These are phyloP conservation scores for Muscicapa adusta DNA, from an alignment of 2,113 vertebrate genomes.

Conservation along the genomic window DNA sequence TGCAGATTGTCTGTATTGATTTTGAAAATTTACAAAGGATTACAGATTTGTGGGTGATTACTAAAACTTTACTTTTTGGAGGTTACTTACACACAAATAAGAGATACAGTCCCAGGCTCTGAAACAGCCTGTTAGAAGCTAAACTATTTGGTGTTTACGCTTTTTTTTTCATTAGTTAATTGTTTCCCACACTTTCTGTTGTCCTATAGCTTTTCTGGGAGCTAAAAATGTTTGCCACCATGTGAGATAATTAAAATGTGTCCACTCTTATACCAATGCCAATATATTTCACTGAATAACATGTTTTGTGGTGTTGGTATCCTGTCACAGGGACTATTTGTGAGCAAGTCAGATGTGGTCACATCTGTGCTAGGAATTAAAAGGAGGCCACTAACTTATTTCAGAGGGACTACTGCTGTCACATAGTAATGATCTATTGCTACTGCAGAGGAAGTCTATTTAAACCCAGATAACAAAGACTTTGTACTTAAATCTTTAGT, in stretches of 20 bases:
- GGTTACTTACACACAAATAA: neutral
- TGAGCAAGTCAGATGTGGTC: constrained; percentile 4
- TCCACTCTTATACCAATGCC: neutral
- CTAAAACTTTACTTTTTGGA: neutral
- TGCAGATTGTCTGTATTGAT: neutral
- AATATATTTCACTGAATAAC: neutral
- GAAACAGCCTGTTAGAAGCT: neutral
- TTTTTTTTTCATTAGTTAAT: neutral
- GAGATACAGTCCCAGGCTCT: neutral
- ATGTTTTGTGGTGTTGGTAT: neutral
- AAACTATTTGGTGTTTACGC: neutral
- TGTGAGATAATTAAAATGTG: neutral
- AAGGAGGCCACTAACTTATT: constrained; percentile 1
- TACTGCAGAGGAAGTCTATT: neutral
- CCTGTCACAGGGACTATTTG: neutral
- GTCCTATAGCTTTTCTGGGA: neutral
- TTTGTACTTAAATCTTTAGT: neutral
- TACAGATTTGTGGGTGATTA: neutral
- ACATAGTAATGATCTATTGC: neutral
- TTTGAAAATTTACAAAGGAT: neutral
- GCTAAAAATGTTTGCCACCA: neutral
- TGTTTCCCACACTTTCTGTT: neutral
- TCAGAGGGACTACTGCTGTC: neutral
- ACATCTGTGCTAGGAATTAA: constrained; percentile 25
- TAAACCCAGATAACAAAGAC: constrained; percentile 6